These are phyloP conservation scores for Pteromalus puparum DNA, from an alignment of 1,140 invertebrate genomes.

Conservation along the genomic window DNA sequence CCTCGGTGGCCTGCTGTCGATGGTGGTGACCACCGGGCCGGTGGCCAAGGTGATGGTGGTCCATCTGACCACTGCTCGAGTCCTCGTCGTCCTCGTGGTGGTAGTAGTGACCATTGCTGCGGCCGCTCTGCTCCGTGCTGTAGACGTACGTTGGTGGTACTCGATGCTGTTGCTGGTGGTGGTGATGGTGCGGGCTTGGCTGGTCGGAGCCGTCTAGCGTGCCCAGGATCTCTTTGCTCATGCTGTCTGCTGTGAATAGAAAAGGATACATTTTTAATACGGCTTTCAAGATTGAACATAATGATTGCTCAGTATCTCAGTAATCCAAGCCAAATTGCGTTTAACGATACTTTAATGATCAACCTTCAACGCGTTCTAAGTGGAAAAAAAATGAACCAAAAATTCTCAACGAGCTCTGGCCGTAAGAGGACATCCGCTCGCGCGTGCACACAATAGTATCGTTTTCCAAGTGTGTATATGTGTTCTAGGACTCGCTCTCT, in stretches of 20 bases:
- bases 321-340: too few species aligned
- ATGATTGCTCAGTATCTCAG: too few species aligned
- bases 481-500: not conserved
- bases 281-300: too few species aligned
- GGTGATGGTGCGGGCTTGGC: constrained; percentile 33
- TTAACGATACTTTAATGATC: too few species aligned
- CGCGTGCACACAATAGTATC: not conserved
- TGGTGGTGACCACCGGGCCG: constrained; percentile 58
- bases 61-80: constrained; percentile 6
- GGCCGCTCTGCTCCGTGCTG: constrained; percentile 62
- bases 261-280: not conserved
- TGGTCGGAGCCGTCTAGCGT: constrained; percentile 32
- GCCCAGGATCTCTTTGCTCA: constrained; percentile 65
- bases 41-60: constrained; percentile 40
- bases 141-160: constrained; percentile 72
- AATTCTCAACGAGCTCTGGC: too few species aligned
- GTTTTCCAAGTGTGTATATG: too few species aligned
- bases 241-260: constrained; percentile 52
- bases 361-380: too few species aligned
- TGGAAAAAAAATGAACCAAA: too few species aligned
- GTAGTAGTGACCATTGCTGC: not conserved
- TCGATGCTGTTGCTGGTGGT: constrained; percentile 57
- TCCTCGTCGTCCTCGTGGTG: constrained; percentile 16
- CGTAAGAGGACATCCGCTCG: too few species aligned
- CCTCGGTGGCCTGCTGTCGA: constrained; percentile 67